A percentile compares a stretch with the other conserved stretches of the same genome.
phyloP scores from a whole-genome alignment of 2,888 invertebrate genomes.

The Achlya flavicornis region DNA sequence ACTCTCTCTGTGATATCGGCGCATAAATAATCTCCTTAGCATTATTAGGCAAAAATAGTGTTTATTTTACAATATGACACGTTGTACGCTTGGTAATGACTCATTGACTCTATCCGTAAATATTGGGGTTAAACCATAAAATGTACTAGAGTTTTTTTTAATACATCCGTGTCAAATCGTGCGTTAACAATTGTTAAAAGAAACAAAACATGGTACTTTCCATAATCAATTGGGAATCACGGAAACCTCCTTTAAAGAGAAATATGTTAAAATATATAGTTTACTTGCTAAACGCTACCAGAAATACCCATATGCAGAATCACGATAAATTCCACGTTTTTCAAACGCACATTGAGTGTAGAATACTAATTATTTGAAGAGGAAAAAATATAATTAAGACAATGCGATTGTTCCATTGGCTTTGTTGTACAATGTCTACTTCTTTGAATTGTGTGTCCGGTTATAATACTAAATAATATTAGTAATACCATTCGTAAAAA shows the following conservation, averaged over 20 bases:
- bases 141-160: too few species aligned
- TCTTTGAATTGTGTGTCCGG: background rate
- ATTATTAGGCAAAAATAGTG: too few species aligned
- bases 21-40: too few species aligned
- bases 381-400: background rate
- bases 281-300: background rate
- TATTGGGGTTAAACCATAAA: too few species aligned
- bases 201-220: too few species aligned
- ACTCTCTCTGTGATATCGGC: too few species aligned
- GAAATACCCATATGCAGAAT: background rate
- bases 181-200: too few species aligned
- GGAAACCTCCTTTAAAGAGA: background rate
- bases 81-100: too few species aligned
- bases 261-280: conserved; percentile 1
- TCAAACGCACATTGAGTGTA: background rate
- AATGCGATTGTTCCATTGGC: background rate
- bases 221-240: background rate
- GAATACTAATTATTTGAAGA: conserved; percentile 4
- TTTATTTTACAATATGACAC: too few species aligned
- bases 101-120: too few species aligned
- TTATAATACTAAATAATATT: background rate
- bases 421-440: background rate
- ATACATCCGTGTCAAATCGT: too few species aligned
- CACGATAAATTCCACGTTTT: conserved; percentile 1
- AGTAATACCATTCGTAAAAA: too few species aligned